Evolutionary conservation across 2,888 invertebrate species (phyloP).

Genomic region (Homarus gammarus): DNA sequence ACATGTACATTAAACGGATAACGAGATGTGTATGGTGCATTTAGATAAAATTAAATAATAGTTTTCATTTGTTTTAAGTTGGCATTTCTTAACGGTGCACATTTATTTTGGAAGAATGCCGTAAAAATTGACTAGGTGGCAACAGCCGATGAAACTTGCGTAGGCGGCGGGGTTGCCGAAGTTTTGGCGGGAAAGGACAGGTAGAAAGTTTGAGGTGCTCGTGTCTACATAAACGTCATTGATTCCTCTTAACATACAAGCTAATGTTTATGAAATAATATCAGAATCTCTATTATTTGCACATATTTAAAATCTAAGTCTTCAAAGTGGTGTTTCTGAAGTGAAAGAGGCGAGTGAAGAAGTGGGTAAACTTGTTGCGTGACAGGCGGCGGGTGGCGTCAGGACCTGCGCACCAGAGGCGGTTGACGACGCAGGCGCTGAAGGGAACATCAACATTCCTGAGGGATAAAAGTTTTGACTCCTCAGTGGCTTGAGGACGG

Average conservation of each 20-base stretch:
- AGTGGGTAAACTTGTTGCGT: slow-evolving; percentile 53
- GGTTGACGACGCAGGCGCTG: slow-evolving; percentile 52
- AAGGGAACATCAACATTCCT: slow-evolving; percentile 62
- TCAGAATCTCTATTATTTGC: not conserved
- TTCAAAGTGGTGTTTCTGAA: not conserved
- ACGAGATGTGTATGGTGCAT: too few relatives aligned
- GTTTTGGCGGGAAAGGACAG: slow-evolving; percentile 62
- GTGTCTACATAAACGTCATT: not conserved
- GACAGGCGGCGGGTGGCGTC: not conserved
- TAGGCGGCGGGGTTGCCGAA: slow-evolving; percentile 65
- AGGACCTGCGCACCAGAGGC: slow-evolving; percentile 29
- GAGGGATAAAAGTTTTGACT: slow-evolving; percentile 64
- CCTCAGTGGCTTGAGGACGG: slow-evolving; percentile 53
- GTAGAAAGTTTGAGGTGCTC: not conserved
- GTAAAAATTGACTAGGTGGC: slow-evolving; percentile 33
- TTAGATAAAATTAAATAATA: too few relatives aligned
- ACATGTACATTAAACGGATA: not conserved
- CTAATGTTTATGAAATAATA: not conserved
- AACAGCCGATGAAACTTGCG: slow-evolving; percentile 42
- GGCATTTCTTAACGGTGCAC: not conserved
- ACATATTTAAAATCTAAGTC: not conserved
- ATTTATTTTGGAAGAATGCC: slow-evolving; percentile 34
- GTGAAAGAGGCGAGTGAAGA: not conserved
- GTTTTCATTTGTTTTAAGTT: not conserved
- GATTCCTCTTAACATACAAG: not conserved